phyloP scores from a whole-genome alignment of 1,140 invertebrate genomes.

The Achroia grisella region DNA sequence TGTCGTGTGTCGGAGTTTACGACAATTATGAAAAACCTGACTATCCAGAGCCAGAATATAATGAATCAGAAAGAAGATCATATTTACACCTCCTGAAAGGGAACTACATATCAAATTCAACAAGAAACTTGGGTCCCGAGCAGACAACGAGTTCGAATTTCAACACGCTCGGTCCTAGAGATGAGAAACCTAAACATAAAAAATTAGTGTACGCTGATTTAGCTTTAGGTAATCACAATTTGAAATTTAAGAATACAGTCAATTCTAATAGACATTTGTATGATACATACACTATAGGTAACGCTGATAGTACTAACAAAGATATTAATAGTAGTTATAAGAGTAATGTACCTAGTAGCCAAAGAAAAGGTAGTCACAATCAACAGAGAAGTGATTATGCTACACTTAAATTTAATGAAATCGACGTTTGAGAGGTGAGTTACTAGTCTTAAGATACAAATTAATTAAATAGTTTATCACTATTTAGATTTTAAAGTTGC shows the following conservation, averaged over 20 bases:
- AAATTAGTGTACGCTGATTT: conserved; percentile 72
- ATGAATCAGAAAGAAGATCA: conserved; percentile 65
- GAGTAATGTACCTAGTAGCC: conserved; percentile 49
- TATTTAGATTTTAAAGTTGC: too few species aligned
- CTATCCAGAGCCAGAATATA: conserved; percentile 71
- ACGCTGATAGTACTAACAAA: conserved; percentile 37
- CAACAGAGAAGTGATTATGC: conserved; percentile 79
- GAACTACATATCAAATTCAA: conserved; percentile 66
- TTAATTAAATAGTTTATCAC: not conserved
- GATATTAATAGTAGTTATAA: conserved; percentile 55
- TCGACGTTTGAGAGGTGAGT: conserved; percentile 80
- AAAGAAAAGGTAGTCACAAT: conserved; percentile 40
- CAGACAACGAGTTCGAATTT: conserved; percentile 51
- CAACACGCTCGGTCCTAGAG: conserved; percentile 42
- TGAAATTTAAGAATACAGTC: conserved; percentile 74
- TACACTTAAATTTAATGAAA: conserved; percentile 86
- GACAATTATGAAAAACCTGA: conserved; percentile 61
- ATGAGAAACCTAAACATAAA: conserved; percentile 61
- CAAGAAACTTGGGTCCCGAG: conserved; percentile 53
- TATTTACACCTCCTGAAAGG: conserved; percentile 65
- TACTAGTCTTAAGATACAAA: not conserved
- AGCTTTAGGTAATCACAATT: conserved; percentile 72
- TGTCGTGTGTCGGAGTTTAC: conserved; percentile 67
- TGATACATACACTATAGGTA: conserved; percentile 64
- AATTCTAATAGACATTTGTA: conserved; percentile 74